Evolutionary conservation across 2,797 vertebrate genomes (phyloP), one percentile per base, ranked within the genome.

Genomic region (Hybognathus amarus): DNA sequence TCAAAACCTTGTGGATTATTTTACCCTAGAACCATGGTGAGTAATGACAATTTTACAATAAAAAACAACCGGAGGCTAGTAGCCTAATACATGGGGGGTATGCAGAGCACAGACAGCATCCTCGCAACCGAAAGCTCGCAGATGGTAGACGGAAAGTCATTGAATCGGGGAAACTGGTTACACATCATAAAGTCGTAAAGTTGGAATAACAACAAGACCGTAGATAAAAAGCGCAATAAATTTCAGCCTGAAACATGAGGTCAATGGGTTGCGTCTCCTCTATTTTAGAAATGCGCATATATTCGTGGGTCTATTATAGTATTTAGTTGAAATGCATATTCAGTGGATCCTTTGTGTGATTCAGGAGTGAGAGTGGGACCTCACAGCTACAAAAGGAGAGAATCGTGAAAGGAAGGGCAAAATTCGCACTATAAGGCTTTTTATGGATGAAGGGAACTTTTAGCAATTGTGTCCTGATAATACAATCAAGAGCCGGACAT

Each of bases 1-100:
- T 79, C 33, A 64, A 73, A 85, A 69, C 7, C 63, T 90, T 93
- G 92, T 93, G 94, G 94, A 95, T 94, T 95, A 94, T 92, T 63
- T 82, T 77, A 66, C 67, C 40, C 52, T 75, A 42, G 20, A 24
- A 61, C 8, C 70, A 81, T 75, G 86, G 86, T 87, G 68, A 89
- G 87, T 88, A 71, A 76, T 1, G 40, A 68, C 50, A 68, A 69
- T 77, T 84, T 64, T 80, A 54, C 70, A 76, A 66, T 77, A 40
- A 18, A n/a, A 75, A 83, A 52, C 71, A 80, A 15, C 59, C 73
- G 20, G 83, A 68, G 83, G 71, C 69, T 68, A 85, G 40, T 66
- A 52, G 9, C 20, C 45, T 52, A 80, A 5, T 12, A 59, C 30
- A 30, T 15, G 27, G 61, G 63, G 42, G 56, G 6, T 45, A 17